Conservation (phyloP, 2,113 vertebrate genomes). For the Cyanocitta stelleri region DNA sequence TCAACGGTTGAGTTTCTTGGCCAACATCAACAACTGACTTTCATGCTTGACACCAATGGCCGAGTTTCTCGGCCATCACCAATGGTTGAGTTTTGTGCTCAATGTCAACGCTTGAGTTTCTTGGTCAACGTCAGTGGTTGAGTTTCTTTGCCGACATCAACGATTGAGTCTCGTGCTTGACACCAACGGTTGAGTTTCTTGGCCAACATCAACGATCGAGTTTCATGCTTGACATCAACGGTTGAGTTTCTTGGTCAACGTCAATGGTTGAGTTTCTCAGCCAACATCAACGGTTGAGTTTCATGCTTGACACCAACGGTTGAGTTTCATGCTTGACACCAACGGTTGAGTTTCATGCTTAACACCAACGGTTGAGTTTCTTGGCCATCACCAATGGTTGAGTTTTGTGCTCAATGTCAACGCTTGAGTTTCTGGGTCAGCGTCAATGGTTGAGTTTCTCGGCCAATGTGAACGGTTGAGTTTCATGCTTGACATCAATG, state of each 20-base stretch:
- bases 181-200: background rate
- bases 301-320: too few relatives aligned
- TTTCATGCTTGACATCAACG: background rate
- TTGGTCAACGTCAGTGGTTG: fast-evolving
- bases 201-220: background rate
- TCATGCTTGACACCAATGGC: fast-evolving
- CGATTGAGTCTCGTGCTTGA: too few relatives aligned
- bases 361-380: fast-evolving
- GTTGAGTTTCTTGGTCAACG: background rate
- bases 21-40: fast-evolving
- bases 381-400: fast-evolving
- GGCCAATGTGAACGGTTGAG: too few relatives aligned
- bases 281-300: background rate
- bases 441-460: background rate
- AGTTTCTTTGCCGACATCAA: too few relatives aligned
- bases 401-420: too few relatives aligned
- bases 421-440: fast-evolving
- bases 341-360: fast-evolving
- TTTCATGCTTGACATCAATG: too few relatives aligned
- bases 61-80: fast-evolving
- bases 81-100: fast-evolving
- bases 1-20: background rate
- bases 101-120: fast-evolving
- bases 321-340: too few relatives aligned
- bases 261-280: too few relatives aligned